Conservation (phyloP, 2,888 invertebrate genomes). For the Stenodera caucasica region DNA sequence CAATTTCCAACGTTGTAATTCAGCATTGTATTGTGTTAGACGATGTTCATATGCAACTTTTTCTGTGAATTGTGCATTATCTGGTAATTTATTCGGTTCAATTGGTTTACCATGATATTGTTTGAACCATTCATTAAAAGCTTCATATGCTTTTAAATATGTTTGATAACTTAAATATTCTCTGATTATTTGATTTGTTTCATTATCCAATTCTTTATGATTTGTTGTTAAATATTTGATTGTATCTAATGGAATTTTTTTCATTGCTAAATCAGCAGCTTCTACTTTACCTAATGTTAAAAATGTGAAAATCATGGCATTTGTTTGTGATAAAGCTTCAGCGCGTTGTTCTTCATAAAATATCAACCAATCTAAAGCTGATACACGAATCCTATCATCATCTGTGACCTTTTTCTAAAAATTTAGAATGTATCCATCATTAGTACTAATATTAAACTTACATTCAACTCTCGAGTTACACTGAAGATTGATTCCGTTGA, state of each 20-base stretch:
- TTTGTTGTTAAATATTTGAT: slow-evolving; percentile 60
- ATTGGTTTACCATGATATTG: slow-evolving; percentile 78
- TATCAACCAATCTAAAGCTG: slow-evolving; percentile 83
- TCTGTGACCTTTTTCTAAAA: slow-evolving; percentile 59
- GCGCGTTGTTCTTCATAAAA: slow-evolving; percentile 76
- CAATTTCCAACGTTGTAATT: slow-evolving; percentile 69
- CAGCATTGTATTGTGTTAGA: slow-evolving; percentile 76
- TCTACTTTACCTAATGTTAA: slow-evolving; percentile 79
- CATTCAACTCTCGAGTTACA: no score
- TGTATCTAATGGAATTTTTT: slow-evolving; percentile 70
- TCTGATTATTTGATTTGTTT: slow-evolving; percentile 62
- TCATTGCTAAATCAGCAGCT: slow-evolving; percentile 76
- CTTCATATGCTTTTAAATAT: slow-evolving; percentile 84
- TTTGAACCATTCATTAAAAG: slow-evolving; percentile 87
- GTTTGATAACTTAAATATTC: slow-evolving; percentile 88
- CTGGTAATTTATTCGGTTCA: slow-evolving; percentile 63
- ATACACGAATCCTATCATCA: slow-evolving; percentile 72
- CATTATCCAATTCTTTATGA: slow-evolving; percentile 55
- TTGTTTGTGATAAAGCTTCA: slow-evolving; percentile 85
- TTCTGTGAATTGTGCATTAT: slow-evolving; percentile 77
- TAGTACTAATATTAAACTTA: no score
- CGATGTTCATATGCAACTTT: slow-evolving; percentile 87
- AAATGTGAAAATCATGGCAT: slow-evolving; percentile 84
- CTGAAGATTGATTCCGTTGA: no score
- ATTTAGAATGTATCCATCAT: no score